These are phyloP conservation scores for Engraulis encrasicolus DNA, from an alignment of 2,113 vertebrate species.

Conservation along the genomic window DNA sequence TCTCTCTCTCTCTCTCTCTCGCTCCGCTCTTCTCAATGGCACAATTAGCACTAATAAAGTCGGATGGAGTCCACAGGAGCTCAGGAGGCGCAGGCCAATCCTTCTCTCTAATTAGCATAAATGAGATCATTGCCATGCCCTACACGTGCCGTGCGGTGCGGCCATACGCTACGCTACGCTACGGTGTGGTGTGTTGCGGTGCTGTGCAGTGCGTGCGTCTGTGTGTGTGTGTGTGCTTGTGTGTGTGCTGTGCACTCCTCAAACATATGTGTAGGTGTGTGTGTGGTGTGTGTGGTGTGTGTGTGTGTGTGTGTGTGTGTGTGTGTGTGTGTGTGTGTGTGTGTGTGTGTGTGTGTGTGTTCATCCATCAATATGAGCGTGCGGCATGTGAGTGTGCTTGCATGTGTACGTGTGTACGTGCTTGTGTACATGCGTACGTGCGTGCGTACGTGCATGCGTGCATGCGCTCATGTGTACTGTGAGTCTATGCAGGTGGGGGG, in stretches of 20 bases:
- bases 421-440: no score
- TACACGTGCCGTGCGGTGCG: slow-evolving; percentile 29
- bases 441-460: no score
- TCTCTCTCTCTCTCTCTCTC: not conserved
- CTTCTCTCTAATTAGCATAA: slow-evolving; percentile 50
- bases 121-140: slow-evolving; percentile 41
- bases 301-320: not conserved
- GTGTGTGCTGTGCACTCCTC: not conserved
- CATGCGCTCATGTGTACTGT: no score
- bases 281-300: not conserved
- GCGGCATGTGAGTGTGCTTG: no score
- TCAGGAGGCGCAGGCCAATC: slow-evolving; percentile 43
- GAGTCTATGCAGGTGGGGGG: no score
- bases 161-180: no score
- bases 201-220: no score
- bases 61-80: slow-evolving; percentile 51
- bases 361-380: no score
- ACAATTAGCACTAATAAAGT: slow-evolving; percentile 65
- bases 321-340: not conserved
- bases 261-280: no score
- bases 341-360: no score
- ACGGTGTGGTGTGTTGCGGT: not conserved
- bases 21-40: slow-evolving; percentile 48
- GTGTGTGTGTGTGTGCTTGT: not conserved
- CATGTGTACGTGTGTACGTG: no score